Evolutionary conservation across 64 coral and sea anemone genomes (phyloP).

Genomic region (Stichodactyla helianthus): DNA sequence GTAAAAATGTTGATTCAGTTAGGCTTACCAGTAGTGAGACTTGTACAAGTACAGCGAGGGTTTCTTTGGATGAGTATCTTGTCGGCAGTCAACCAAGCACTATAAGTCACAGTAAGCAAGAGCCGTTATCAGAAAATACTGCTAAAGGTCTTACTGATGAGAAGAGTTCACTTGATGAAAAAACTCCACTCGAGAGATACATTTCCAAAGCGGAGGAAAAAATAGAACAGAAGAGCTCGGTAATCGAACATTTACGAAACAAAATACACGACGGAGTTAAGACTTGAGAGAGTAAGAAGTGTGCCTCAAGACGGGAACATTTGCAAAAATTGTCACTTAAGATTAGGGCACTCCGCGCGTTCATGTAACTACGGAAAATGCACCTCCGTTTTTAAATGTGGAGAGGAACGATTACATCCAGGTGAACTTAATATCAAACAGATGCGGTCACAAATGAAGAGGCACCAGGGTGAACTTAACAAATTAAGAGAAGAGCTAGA

Average conservation of each 20-base stretch:
- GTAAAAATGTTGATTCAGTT: not conserved
- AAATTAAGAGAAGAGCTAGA: slow-evolving; percentile 28
- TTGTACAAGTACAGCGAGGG: slow-evolving; percentile 7
- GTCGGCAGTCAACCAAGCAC: not conserved
- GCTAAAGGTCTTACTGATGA: not conserved
- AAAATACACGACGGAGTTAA: not conserved
- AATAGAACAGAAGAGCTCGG: not conserved
- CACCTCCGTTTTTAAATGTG: slow-evolving; percentile 6
- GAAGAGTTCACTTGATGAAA: not conserved
- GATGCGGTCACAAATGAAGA: slow-evolving; percentile 31
- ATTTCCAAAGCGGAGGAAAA: not conserved
- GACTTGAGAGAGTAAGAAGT: slow-evolving; percentile 12
- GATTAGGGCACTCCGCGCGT: slow-evolving; percentile 29
- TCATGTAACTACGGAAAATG: not conserved
- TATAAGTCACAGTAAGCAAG: not conserved
- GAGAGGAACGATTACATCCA: slow-evolving; percentile 40
- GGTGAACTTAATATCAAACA: slow-evolving; percentile 37
- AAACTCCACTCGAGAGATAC: not conserved
- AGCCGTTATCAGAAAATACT: not conserved
- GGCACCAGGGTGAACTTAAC: slow-evolving; percentile 28
- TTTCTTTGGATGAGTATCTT: not conserved
- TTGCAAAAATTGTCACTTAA: slow-evolving; percentile 45
- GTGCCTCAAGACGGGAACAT: slow-evolving; percentile 39
- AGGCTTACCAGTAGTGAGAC: not conserved
- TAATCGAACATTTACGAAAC: not conserved